Conservation (phyloP, 1,140 invertebrate species). For the Amphibalanus amphitrite region DNA sequence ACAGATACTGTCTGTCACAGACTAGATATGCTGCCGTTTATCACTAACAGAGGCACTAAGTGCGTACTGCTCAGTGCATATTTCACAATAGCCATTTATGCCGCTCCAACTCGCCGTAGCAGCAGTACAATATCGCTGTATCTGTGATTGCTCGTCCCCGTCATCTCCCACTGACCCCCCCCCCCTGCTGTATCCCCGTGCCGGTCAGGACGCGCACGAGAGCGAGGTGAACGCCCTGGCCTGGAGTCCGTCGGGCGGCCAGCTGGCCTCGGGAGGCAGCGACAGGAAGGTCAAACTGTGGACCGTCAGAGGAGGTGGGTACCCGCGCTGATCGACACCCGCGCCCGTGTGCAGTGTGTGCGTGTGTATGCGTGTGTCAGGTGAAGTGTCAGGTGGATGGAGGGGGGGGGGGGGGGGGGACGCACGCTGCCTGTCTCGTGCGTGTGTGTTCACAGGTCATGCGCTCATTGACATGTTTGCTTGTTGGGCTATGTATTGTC, state of each 20-base stretch:
- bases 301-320: constrained; percentile 69
- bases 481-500: background rate
- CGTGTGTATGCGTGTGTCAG: background rate
- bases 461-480: too few species aligned
- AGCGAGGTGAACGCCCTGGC: constrained; percentile 84
- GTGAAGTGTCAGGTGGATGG: too few species aligned
- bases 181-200: constrained; percentile 21
- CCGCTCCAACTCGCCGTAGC: background rate
- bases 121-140: background rate
- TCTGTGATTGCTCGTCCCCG: background rate
- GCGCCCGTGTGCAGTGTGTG: too few species aligned
- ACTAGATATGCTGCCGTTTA: background rate
- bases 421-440: too few species aligned
- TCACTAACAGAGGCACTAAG: background rate
- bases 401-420: too few species aligned
- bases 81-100: too few species aligned
- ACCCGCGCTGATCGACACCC: background rate
- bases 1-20: background rate
- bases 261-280: constrained; percentile 77
- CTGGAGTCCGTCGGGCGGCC: constrained; percentile 68
- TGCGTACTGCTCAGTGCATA: background rate
- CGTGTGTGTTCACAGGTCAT: too few species aligned
- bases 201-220: constrained; percentile 75
- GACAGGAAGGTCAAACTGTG: constrained; percentile 93
- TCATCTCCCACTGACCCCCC: background rate